Evolutionary conservation across 2,888 invertebrate genomes (phyloP).

Genomic region (Coleophora flavipennella): DNA sequence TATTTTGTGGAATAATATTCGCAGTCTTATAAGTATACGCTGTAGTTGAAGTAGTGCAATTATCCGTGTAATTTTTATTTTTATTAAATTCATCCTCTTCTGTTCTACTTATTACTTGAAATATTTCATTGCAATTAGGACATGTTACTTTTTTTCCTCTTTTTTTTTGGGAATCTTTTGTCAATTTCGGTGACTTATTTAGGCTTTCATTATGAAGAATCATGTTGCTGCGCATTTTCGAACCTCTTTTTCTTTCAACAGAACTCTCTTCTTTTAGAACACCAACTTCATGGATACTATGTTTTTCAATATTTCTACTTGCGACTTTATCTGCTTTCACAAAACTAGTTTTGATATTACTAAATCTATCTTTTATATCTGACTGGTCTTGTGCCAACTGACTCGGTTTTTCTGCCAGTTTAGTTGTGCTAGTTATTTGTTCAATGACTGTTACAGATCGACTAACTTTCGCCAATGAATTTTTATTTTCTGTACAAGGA

Average conservation of each 20-base stretch:
- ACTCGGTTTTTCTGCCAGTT: conserved; percentile 19
- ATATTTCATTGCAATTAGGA: conserved; percentile 48
- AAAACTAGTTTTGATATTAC: not conserved
- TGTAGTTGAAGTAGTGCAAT: conserved; percentile 22
- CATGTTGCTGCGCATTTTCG: not conserved
- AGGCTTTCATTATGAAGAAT: too few relatives aligned
- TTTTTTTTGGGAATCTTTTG: conserved; percentile 14
- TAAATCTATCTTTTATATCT: too few relatives aligned
- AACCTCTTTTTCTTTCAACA: not conserved
- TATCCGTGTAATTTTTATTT: conserved; percentile 21
- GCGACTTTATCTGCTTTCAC: conserved; percentile 30
- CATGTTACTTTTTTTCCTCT: conserved; percentile 37
- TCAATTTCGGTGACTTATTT: not conserved
- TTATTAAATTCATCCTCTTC: conserved; percentile 36
- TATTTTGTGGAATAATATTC: not conserved
- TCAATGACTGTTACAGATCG: conserved; percentile 26
- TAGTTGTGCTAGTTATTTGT: conserved; percentile 31
- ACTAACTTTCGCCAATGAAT: conserved; percentile 30
- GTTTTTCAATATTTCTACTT: conserved; percentile 20
- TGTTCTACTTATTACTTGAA: conserved; percentile 37
- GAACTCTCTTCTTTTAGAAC: conserved; percentile 16
- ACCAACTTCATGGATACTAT: conserved; percentile 18
- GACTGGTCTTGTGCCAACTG: too few relatives aligned
- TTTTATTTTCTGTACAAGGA: conserved; percentile 35
- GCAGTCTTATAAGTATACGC: conserved; percentile 23